These are phyloP conservation scores for Choristoneura rosaceana DNA, from an alignment of 2,888 invertebrate species.

Conservation along the genomic window DNA sequence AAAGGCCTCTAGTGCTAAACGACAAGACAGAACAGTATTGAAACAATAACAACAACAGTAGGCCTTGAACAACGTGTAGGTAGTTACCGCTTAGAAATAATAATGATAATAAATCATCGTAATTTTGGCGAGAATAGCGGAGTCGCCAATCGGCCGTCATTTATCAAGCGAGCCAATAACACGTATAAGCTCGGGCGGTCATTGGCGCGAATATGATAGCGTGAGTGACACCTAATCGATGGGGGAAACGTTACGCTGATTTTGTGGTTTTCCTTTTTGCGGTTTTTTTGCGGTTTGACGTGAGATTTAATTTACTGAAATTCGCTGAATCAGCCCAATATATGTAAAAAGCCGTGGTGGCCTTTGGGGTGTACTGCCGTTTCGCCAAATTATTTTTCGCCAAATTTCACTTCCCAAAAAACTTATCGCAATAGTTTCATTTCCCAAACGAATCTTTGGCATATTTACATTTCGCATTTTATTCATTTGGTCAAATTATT, in stretches of 20 bases:
- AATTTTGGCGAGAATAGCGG: slow-evolving; percentile 14
- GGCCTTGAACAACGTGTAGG: slow-evolving; percentile 6
- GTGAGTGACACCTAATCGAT: slow-evolving; percentile 14
- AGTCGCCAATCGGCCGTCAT: slow-evolving; percentile 18
- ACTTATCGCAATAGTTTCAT: too few relatives aligned
- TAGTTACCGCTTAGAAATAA: slow-evolving; percentile 12
- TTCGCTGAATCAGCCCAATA: not conserved
- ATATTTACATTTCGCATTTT: too few relatives aligned
- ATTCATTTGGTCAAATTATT: too few relatives aligned
- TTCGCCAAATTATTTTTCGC: too few relatives aligned
- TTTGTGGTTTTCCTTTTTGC: slow-evolving; percentile 1
- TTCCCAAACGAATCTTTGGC: too few relatives aligned
- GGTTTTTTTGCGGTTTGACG: not conserved
- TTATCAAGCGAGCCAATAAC: slow-evolving; percentile 28
- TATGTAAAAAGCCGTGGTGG: too few relatives aligned
- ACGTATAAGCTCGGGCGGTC: slow-evolving; percentile 14
- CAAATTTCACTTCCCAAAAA: too few relatives aligned
- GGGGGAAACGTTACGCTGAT: slow-evolving; percentile 13
- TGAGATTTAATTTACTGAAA: not conserved
- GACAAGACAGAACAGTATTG: slow-evolving; percentile 4
- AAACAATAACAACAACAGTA: slow-evolving; percentile 15
- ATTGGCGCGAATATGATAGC: slow-evolving; percentile 28
- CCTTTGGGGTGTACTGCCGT: too few relatives aligned
- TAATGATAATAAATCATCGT: slow-evolving; percentile 28
- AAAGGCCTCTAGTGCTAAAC: too few relatives aligned